Base-by-base conservation (phyloP, 2,797 vertebrate species). In the Lacerta agilis region DNA sequence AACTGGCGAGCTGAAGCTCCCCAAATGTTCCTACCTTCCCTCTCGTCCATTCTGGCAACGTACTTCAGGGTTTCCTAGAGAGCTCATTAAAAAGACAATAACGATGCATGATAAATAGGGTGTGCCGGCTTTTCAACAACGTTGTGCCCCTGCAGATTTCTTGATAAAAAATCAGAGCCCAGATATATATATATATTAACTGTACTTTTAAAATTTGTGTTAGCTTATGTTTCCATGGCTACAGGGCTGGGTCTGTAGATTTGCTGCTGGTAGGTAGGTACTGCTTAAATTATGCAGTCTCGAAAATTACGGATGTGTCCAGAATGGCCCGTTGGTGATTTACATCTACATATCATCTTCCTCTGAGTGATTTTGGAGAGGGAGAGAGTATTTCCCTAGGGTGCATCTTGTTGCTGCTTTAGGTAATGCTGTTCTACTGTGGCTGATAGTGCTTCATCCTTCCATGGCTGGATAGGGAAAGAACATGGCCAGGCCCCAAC, bases 41-140 rank as follows among this genome's bases (percentile, higher is more conserved):
- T 49, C 49, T 49, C 11, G 1, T 49, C 49, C 49, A 49, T 49
- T 3, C 41, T 90, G 90, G 90, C 88, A 87, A 88, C 27, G 82
- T 86, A 92, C 87, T 95, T 94, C 87, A 95, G 91, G 85, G 49
- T 89, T 92, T 90, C 93, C 92, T 96, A 92, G 96, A 96, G 90
- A 93, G 95, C 94, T 94, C 92, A 67, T 90, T 91, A 88, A 88
- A 9, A 90, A 93, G 90, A 93, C 95, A 95, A 88, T 91, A 72
- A 86, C 87, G 90, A 92, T 87, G 92, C 90, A 4, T 84, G 93
- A 92, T 93, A 92, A 95, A 94, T 91, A 85, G 91, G 94, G 94
- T 87, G 93, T 69, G 86, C 18, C 93, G 13, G 45, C 92, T 92
- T 93, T 92, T 94, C 49, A 49, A 13, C 11, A 93, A 87, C 87